Percentiles rank a stretch among this genome's conserved stretches.
Conservation (phyloP, 1,140 invertebrate species). For the Leptinotarsa defecta region DNA sequence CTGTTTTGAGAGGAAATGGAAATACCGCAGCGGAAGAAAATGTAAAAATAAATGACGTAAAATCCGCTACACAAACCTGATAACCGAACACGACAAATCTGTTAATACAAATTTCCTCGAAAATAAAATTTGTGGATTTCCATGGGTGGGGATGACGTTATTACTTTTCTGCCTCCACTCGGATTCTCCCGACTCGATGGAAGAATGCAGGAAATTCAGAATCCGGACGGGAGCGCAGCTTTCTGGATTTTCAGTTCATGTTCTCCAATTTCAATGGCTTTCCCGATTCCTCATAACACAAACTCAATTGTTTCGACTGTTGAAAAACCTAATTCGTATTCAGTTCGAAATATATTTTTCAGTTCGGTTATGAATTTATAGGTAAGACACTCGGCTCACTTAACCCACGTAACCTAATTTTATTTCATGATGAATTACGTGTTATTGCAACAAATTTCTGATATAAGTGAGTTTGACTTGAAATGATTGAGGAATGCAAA, state of each 20-base stretch:
- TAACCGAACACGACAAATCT: conserved; percentile 46
- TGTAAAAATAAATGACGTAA: conserved; percentile 48
- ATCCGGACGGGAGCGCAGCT: conserved; percentile 20
- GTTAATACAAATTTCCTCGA: conserved; percentile 42
- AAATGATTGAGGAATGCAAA: neutral
- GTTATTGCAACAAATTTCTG: too few species aligned
- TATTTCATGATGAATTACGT: too few species aligned
- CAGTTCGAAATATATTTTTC: too few species aligned
- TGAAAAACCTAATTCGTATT: too few species aligned
- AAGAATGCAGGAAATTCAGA: conserved; percentile 32
- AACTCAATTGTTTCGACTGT: too few species aligned
- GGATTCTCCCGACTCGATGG: neutral
- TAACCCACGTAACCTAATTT: too few species aligned
- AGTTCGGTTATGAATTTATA: too few species aligned
- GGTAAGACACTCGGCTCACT: too few species aligned
- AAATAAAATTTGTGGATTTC: conserved; percentile 32
- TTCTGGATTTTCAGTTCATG: neutral
- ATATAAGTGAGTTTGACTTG: too few species aligned
- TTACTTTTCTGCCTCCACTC: neutral
- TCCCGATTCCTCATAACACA: too few species aligned
- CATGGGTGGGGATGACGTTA: neutral
- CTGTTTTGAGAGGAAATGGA: conserved; percentile 45
- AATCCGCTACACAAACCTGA: conserved; percentile 45
- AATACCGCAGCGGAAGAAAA: conserved; percentile 47
- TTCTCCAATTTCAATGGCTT: conserved; percentile 1